These are phyloP conservation scores for Microtus ochrogaster DNA, from an alignment of 2,113 vertebrate genomes.

Conservation along the genomic window DNA sequence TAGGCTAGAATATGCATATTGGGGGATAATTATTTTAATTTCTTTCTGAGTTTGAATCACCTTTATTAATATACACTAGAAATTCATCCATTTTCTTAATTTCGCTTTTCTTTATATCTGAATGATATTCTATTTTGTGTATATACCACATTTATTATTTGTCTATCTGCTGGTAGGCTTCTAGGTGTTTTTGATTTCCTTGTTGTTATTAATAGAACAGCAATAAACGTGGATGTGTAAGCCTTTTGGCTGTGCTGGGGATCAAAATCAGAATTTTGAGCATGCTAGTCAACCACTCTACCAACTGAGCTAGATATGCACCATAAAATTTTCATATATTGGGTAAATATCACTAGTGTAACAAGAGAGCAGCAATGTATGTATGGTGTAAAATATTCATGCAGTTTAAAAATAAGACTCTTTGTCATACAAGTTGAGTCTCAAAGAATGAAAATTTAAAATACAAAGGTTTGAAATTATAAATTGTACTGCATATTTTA, in stretches of 20 bases:
- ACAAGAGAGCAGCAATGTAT: not conserved
- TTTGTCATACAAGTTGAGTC: not conserved
- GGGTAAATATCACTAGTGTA: not conserved
- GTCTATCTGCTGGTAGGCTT: not conserved
- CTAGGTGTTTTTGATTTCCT: not conserved
- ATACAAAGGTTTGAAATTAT: slow-evolving; percentile 9
- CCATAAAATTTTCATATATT: not conserved
- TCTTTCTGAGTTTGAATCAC: not conserved
- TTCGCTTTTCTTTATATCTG: not conserved
- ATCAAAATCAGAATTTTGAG: not conserved
- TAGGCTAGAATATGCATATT: not conserved
- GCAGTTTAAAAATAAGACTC: not conserved
- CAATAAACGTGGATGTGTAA: not conserved
- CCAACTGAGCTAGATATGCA: not conserved
- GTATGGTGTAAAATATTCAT: not conserved
- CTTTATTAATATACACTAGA: not conserved
- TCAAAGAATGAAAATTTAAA: not conserved
- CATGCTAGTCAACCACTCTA: not conserved
- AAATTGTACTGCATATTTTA: not conserved
- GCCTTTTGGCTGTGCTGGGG: not conserved
- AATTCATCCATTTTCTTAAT: not conserved
- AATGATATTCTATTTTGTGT: not conserved
- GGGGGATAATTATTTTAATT: not conserved
- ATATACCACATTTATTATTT: not conserved
- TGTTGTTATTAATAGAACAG: not conserved